Base-by-base conservation (phyloP, 2,888 invertebrate species). In the Cheilosia variabilis region DNA sequence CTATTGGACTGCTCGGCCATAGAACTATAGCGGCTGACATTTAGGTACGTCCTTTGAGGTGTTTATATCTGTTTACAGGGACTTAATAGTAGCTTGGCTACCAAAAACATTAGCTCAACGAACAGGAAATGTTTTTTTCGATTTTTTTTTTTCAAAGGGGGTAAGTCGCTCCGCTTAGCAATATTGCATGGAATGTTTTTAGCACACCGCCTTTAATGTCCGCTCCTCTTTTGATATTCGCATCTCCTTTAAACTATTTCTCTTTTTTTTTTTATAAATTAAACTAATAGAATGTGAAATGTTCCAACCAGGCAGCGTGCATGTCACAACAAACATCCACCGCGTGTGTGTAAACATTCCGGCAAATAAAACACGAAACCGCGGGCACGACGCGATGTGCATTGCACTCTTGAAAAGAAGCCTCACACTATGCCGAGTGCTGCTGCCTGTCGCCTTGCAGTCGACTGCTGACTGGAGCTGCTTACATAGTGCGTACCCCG, bases 271-370 rank as follows among this genome's bases (percentile, higher is more conserved):
- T 41, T 41, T 17, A 19, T 53, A 58, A 79, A 69, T 79, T 68
- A 68, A 78, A 78, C 66, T 83, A 72, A 78, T 83, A 78, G 79
- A 79, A 79, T 65, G 63, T 75, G 57, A 75, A 80, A 73, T 55
- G 69, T 47, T 78, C 58, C 63, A 79, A 62, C 73, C 68, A 68
- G 62, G 68, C 78, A 68, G 62, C 78, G 57, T 79, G 34, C 63
- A 73, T 79, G 78, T 83, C 68, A 83, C 83, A 79, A 73, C 78
- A 76, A 66, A 73, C 55, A 68, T 73, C 73, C 57, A 53, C 68
- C 50, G 24, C 37, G 53, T 45, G 53, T 31, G 63, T 66, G 53
- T 60, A 24, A 78, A 57, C 55, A 72, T 65, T 60, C 60, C 45
- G 52, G 52, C 60, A 77, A 71, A 65, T 69, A 45, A 58, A 82